phyloP scores from a whole-genome alignment of 2,888 invertebrate genomes.

The Limnephilus auricula region DNA sequence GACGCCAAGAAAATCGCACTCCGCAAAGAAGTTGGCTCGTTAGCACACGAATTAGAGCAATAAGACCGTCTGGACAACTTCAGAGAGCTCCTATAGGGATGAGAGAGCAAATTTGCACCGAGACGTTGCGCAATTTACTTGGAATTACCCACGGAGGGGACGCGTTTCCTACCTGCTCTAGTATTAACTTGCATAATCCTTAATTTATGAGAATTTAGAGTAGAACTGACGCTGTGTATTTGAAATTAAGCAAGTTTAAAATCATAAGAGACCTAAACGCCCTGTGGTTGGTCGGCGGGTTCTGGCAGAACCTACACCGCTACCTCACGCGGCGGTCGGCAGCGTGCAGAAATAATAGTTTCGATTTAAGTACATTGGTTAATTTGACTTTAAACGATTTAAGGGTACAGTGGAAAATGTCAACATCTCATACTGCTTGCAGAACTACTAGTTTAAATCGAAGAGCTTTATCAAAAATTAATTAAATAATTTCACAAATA shows the following conservation, averaged over 20 bases:
- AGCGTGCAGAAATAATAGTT: too few relatives aligned
- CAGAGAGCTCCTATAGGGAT: not conserved
- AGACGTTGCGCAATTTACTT: not conserved
- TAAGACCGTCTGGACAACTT: not conserved
- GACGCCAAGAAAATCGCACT: not conserved
- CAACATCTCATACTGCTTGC: too few relatives aligned
- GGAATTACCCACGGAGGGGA: not conserved
- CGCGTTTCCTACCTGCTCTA: not conserved
- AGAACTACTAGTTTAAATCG: not conserved
- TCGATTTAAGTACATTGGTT: too few relatives aligned
- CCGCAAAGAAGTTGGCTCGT: not conserved
- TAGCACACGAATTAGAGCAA: not conserved
- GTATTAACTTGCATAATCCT: not conserved
- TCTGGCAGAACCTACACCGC: too few relatives aligned
- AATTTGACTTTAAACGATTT: too few relatives aligned
- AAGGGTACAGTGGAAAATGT: too few relatives aligned
- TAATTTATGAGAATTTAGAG: not conserved
- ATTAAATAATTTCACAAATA: not conserved
- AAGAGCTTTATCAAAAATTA: not conserved
- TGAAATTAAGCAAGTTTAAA: too few relatives aligned
- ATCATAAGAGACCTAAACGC: too few relatives aligned
- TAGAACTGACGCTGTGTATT: not conserved
- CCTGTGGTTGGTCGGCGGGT: too few relatives aligned
- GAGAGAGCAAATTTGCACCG: not conserved
- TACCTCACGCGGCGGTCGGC: too few relatives aligned